Evolutionary conservation across 2,888 invertebrate species (phyloP), one percentile per base, ranked within the genome.

Genomic region (Drosophila mayaguana): DNA sequence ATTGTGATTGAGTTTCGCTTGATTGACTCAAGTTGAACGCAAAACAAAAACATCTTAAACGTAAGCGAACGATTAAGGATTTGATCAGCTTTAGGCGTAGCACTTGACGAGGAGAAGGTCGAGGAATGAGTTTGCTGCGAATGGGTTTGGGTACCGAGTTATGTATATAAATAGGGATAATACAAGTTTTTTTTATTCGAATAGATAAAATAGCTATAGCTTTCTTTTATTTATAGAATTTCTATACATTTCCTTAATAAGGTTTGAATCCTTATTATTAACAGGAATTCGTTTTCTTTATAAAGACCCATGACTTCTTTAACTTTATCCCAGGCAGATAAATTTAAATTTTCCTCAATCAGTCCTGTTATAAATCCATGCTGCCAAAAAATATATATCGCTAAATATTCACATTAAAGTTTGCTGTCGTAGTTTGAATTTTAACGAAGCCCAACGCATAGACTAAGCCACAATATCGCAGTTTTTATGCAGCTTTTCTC

Each of bases 401-500:
- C 28, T 9, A 6, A 11, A 48, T 12, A 12, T 12, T n/a, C 48
- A 12, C 1, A 20, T 61, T 70, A 59, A 65, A 70, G 42, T 50
- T 65, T 32, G 32, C 14, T 36, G 28, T 48, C 36, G 42, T 25
- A 57, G 38, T 57, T 69, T 61, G 20, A 54, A 59, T 54, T 70
- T 75, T 64, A 48, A 28, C 43, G n/a, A 2, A 36, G 40, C 40
- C 12, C 20, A 22, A 9, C 36, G 18, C 22, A 28, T 18, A 34
- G 45, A 25, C 11, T 38, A 22, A 43, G 55, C 36, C 40, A 51
- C 38, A 38, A 7, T 55, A 25, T 50, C 59, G 42, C 28, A 65
- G 60, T 66, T 65, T 59, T 60, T 36, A 60, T 67, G 55, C 72
- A 72, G n/a, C 46, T 50, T 60, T 77, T 63, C 36, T 18, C 53